Base-by-base conservation (phyloP, 2,888 invertebrate species). In the Erannis defoliaria region DNA sequence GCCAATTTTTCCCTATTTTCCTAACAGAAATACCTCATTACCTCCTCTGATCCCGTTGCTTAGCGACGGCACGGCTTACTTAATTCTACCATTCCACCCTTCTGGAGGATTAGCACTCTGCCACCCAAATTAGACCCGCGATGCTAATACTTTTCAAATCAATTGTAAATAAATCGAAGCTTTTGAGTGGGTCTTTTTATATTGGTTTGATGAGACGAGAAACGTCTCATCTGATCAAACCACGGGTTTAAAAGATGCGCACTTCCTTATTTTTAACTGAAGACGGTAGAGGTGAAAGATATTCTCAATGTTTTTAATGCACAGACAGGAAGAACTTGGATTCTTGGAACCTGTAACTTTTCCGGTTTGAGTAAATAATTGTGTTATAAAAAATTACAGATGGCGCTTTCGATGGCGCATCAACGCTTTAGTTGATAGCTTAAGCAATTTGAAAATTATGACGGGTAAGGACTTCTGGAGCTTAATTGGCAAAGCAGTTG, bases 21-120 rank as follows among this genome's bases (percentile, higher is more conserved):
- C 26, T 40, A 42, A 53, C 51, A 56, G 29, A 51, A 56, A 48
- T 56, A 48, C 26, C 35, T 56, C 56, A 54, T 56, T 57, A 55
- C 45, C 21, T 50, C 16, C 19, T 29, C 42, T 40, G 37, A 29
- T 62, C 29, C 63, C 64, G 89, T 90, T 84, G 81, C 89, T 71
- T 74, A 67, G 90, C 80, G 79, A 90, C 89, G 80, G 84, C 90
- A 90, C 87, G 90, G 70, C 71, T 74, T 60, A 72, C 72, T 77
- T 79, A 80, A 85, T 42, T 51, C 49, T 49, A 18, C 26, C 31
- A 10, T 82, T 81, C 80, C 76, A 85, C 83, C 86, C 86, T 80
- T 83, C 71, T 63, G 49, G 58, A 66, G 64, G 70, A 75, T 74
- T 73, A 64, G 29, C 55, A 50, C 37, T 40, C 50, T 40, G 43